These are phyloP conservation scores for Autographa pulchrina DNA, from an alignment of 2,888 invertebrate genomes.

Conservation along the genomic window DNA sequence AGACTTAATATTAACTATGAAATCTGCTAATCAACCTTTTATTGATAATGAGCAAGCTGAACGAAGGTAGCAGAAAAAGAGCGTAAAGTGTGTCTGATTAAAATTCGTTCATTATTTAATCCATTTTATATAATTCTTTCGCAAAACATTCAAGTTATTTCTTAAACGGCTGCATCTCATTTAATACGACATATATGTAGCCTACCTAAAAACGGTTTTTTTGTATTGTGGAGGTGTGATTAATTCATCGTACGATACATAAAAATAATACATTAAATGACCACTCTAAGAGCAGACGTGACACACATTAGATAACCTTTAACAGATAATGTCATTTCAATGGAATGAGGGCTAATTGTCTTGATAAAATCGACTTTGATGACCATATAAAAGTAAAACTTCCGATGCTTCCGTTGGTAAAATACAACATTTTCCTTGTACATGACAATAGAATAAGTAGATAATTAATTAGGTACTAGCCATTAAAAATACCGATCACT, in stretches of 20 bases:
- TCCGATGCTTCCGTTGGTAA: background rate
- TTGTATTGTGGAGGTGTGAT: slow-evolving; percentile 19
- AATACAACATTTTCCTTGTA: background rate
- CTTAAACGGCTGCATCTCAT: no score
- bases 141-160: background rate
- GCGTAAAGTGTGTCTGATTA: background rate
- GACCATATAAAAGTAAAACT: background rate
- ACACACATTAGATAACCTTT: slow-evolving; percentile 45
- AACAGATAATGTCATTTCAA: slow-evolving; percentile 24
- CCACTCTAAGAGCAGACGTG: slow-evolving; percentile 26
- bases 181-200: background rate
- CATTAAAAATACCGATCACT: background rate
- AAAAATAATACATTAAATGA: slow-evolving; percentile 9
- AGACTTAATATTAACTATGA: background rate
- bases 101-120: no score
- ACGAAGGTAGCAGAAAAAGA: background rate
- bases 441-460: background rate
- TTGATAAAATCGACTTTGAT: slow-evolving; percentile 28
- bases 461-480: no score
- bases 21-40: background rate
- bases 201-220: background rate
- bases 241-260: slow-evolving; percentile 7
- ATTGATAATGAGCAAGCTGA: background rate
- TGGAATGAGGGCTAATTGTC: slow-evolving; percentile 29
- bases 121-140: slow-evolving; percentile 6